Percentiles rank a stretch among this genome's conserved stretches.
phyloP scores from a whole-genome alignment of 2,797 vertebrate genomes.

The Mycteria americana region DNA sequence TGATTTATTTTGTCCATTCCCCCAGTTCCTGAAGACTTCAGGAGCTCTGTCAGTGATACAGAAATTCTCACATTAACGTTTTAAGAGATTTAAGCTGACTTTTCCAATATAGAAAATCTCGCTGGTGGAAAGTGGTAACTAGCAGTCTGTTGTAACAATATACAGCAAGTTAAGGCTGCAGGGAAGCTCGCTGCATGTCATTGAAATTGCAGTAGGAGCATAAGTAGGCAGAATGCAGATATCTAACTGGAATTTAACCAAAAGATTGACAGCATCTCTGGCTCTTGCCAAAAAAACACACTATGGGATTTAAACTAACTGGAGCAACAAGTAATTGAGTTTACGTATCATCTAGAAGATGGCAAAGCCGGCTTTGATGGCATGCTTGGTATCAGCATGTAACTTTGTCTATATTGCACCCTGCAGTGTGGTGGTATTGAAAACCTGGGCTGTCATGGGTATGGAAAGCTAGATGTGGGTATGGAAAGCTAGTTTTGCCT shows the following conservation, averaged over 20 bases:
- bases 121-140: not conserved
- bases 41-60: not conserved
- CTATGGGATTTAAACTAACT: not conserved
- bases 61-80: not conserved
- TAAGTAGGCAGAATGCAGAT: constrained; percentile 33
- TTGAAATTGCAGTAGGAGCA: not conserved
- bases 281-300: not conserved
- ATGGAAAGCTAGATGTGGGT: not conserved
- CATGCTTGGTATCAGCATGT: not conserved
- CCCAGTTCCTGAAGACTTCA: not conserved
- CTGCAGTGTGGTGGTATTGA: not conserved
- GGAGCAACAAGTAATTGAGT: not conserved
- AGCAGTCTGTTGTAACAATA: not conserved
- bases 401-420: not conserved
- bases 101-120: not conserved
- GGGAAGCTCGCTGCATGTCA: not conserved
- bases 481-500: constrained; percentile 4
- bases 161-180: not conserved
- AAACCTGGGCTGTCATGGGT: not conserved
- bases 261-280: constrained; percentile 25
- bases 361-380: not conserved
- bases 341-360: not conserved
- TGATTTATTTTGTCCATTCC: not conserved
- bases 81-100: not conserved
- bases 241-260: constrained; percentile 32